These are phyloP conservation scores for Halcyon senegalensis DNA, from an alignment of 2,113 vertebrate species.

Conservation along the genomic window DNA sequence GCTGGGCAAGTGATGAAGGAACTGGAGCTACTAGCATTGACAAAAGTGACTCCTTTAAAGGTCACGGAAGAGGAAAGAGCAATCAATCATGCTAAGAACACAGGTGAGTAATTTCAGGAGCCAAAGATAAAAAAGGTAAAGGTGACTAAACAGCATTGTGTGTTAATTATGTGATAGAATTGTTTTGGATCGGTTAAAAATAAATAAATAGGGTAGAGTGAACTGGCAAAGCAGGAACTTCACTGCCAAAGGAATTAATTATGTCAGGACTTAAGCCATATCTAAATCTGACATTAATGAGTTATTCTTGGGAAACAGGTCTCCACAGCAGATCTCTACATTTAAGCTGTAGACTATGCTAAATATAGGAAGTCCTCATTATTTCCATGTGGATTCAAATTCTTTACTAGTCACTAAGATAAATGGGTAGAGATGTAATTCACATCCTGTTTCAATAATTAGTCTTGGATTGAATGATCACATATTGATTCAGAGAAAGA, in stretches of 20 bases:
- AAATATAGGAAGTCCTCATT: not conserved
- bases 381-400: not conserved
- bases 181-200: not conserved
- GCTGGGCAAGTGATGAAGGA: not conserved
- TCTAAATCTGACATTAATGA: not conserved
- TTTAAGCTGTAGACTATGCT: not conserved
- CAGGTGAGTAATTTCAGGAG: not conserved
- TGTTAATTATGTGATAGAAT: constrained; percentile 38
- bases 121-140: constrained; percentile 27
- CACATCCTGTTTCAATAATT: not conserved
- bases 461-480: not conserved
- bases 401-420: constrained; percentile 1
- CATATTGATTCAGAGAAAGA: not conserved
- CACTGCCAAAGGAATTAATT: not conserved
- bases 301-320: not conserved
- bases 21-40: not conserved
- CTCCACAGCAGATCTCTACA: not conserved
- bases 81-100: constrained; percentile 12
- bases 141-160: not conserved
- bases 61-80: not conserved
- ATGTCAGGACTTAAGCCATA: not conserved
- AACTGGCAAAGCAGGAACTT: not conserved
- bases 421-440: not conserved
- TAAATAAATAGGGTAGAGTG: not conserved
- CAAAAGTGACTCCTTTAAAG: not conserved